phyloP scores from a whole-genome alignment of 2,888 invertebrate genomes.

The Cerastis leucographa region DNA sequence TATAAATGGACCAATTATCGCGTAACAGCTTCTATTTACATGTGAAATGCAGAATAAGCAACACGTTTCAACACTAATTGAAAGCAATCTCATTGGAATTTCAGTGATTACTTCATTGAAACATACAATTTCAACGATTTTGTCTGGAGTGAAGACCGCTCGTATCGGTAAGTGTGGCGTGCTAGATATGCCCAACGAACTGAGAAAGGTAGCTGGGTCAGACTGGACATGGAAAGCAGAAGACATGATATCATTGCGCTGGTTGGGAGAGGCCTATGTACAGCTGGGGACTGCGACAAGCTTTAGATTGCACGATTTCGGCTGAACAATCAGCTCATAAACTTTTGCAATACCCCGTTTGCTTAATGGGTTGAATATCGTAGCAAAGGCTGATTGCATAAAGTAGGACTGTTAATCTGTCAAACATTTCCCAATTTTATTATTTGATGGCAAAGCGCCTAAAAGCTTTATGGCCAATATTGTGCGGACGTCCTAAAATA shows the following conservation, averaged over 20 bases:
- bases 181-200: neutral
- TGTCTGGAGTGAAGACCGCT: neutral
- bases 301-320: neutral
- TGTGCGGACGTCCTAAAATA: neutral
- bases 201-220: neutral
- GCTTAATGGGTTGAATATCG: neutral
- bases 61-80: slow-evolving; percentile 24
- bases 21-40: slow-evolving; percentile 37
- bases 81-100: neutral
- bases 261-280: neutral
- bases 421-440: neutral
- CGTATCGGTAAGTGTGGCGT: neutral
- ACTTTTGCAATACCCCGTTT: neutral
- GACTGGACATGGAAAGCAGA: neutral
- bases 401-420: no score
- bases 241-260: neutral
- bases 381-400: neutral
- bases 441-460: neutral
- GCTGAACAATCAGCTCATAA: neutral
- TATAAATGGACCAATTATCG: slow-evolving; percentile 39
- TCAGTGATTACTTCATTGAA: slow-evolving; percentile 9
- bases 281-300: neutral
- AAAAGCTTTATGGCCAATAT: neutral
- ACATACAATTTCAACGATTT: neutral
- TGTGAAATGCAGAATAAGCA: slow-evolving; percentile 40